Base-by-base conservation (phyloP, 2,113 vertebrate genomes). In the Pungitius pungitius region DNA sequence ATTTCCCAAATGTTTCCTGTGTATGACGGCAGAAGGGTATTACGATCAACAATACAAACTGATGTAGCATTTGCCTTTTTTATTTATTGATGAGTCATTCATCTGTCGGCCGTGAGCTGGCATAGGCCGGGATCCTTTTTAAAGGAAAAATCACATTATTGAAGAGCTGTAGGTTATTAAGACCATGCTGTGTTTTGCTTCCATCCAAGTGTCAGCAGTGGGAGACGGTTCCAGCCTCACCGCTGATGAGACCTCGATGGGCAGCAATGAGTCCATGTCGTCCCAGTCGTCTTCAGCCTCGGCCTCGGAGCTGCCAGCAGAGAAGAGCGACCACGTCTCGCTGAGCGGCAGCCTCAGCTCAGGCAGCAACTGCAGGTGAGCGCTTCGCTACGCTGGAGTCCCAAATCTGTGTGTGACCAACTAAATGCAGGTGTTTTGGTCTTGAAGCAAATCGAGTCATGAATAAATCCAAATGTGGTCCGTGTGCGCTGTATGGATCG, bases 231-330 rank as follows among this genome's bases (percentile, higher is more conserved):
- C 93, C 75, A 90, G 61, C 69, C 88, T 87, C 52, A 88, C 88
- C 1, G 91, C 90, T 69, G 97, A 98, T 57, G 95, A 95, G 59
- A 95, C 95, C 0, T 95, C 94, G 10, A 93, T 93, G 72, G 94
- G 96, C 81, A 98, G 96, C 85, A 94, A 94, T 20, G 98, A 99
- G 88, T 97, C 97, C 0, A 94, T 97, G 17, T 97, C 96, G 18
- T 97, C 97, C 13, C 95, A 96, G 1, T 96, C 97, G n/a, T 97
- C 96, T 0, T 94, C 92, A 0, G 91, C 93, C 2, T 94, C 94
- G 0, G 63, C 87, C 70, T 92, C 93, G 1, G 94, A 91, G 20
- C 94, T 91, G 20, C 90, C 94, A 0, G 80, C 87, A 0, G 93
- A 93, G 55, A 93, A 88, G 82, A 92, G 92, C 2, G 94, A 83